Evolutionary conservation across 2,888 invertebrate genomes (phyloP), one percentile per base, ranked within the genome.

Genomic region (Ligdia adustata): DNA sequence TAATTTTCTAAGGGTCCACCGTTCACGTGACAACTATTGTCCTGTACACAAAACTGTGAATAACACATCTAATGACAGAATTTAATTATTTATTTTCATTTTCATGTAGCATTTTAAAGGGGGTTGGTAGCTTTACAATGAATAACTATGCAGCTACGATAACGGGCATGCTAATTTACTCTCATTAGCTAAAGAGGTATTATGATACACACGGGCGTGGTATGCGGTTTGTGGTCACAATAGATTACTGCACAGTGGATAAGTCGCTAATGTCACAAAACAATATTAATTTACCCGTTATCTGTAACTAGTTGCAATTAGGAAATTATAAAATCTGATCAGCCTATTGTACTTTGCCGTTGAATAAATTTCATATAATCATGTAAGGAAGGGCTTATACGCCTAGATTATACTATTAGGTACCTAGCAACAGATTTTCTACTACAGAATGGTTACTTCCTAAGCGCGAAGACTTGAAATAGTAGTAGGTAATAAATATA

Each of bases 11-110:
- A 40, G 46, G 46, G 39, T 34, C 33, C 46, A 7, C 13, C 38
- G 22, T 40, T 39, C 34, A 34, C 46, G 40, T 34, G 39, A 46
- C 33, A 34, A 40, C 46, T 39, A 46, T 40, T 40, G 39, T 29
- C 40, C 39, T 22, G 20, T 28, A 39, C 20, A 40, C 28, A 45
- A 15, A 18, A 27, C n/a, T n/a, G n/a, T n/a, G n/a, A n/a, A n/a
- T n/a, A n/a, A n/a, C n/a, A n/a, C n/a, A n/a, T n/a, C n/a, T n/a
- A n/a, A n/a, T n/a, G n/a, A n/a, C n/a, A n/a, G n/a, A n/a, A n/a
- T n/a, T n/a, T n/a, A n/a, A 1, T 1, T 2, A 7, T 26, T 1
- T 26, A 26, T 9, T 9, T 22, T n/a, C n/a, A 9, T 13, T 13
- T 34, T 7, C 34, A 11, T 11, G 18, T 11, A 11, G 4, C 12